These are phyloP conservation scores for Plagodis pulveraria DNA, from an alignment of 2,888 invertebrate genomes.

Conservation along the genomic window DNA sequence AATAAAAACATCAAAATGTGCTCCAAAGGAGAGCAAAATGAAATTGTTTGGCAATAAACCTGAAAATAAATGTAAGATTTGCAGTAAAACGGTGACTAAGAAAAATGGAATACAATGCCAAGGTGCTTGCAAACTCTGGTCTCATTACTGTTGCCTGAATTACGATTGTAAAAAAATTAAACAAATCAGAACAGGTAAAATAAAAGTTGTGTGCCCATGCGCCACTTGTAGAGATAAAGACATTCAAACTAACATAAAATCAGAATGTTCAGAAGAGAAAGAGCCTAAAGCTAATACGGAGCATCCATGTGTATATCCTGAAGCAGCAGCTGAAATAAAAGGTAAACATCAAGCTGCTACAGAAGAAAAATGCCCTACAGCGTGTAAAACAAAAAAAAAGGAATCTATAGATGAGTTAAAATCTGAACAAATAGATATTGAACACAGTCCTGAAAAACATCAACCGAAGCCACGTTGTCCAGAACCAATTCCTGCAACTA, in stretches of 20 bases:
- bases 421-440: too few species aligned
- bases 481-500: too few species aligned
- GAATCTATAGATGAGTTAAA: too few species aligned
- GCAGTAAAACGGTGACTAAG: not conserved
- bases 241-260: not conserved
- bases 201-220: not conserved
- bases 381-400: too few species aligned
- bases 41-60: not conserved
- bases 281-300: too few species aligned
- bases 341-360: too few species aligned
- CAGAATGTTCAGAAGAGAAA: too few species aligned
- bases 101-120: not conserved
- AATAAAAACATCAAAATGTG: not conserved
- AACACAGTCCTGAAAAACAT: too few species aligned
- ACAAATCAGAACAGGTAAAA: not conserved
- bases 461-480: too few species aligned
- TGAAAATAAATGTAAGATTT: not conserved
- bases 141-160: not conserved
- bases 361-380: too few species aligned
- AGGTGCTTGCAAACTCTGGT: not conserved
- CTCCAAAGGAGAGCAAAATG: not conserved
- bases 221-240: not conserved
- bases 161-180: not conserved
- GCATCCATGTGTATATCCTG: too few species aligned
- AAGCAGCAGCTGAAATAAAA: too few species aligned